Evolutionary conservation across 2,797 vertebrate genomes (phyloP).

Genomic region (Brachyrhaphis roseni): DNA sequence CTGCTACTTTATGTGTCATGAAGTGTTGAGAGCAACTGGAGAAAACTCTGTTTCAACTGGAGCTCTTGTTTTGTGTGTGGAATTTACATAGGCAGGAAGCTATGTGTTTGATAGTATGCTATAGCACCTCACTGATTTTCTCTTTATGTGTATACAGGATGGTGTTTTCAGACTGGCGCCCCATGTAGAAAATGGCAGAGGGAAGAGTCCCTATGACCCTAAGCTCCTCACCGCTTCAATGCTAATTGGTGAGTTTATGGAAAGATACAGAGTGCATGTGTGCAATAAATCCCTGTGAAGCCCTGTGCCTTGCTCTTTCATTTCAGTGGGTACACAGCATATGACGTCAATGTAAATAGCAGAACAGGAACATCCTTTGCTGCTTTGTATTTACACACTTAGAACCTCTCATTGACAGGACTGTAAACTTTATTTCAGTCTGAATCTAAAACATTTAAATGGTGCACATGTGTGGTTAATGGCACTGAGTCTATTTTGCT

Average conservation of each 20-base stretch:
- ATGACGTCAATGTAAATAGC: conserved; percentile 54
- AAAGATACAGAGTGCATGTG: not conserved
- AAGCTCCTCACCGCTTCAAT: conserved; percentile 94
- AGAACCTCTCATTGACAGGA: conserved; percentile 63
- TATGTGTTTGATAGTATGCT: not conserved
- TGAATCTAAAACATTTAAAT: conserved; percentile 29
- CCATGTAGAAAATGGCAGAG: conserved; percentile 93
- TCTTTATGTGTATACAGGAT: conserved; percentile 80
- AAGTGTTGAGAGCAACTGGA: not conserved
- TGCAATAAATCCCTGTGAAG: conserved; percentile 49
- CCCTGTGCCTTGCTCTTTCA: conserved; percentile 56
- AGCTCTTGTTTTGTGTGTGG: not conserved
- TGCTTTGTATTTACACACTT: conserved; percentile 54
- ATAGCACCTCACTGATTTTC: conserved; percentile 12
- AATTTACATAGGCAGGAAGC: not conserved
- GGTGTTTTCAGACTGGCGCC: conserved; percentile 90
- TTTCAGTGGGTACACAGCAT: conserved; percentile 37
- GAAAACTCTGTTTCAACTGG: conserved; percentile 9
- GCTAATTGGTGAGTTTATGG: conserved; percentile 87
- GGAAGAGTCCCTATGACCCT: conserved; percentile 98
- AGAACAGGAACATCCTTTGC: conserved; percentile 44
- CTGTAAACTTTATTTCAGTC: conserved; percentile 70
- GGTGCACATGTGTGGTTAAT: conserved; percentile 39
- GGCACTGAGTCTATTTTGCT: conserved; percentile 38
- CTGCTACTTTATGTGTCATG: not conserved